Percentiles rank a stretch among this genome's conserved stretches.
phyloP scores from a whole-genome alignment of 1,140 invertebrate genomes.

The Drosophila miranda region DNA sequence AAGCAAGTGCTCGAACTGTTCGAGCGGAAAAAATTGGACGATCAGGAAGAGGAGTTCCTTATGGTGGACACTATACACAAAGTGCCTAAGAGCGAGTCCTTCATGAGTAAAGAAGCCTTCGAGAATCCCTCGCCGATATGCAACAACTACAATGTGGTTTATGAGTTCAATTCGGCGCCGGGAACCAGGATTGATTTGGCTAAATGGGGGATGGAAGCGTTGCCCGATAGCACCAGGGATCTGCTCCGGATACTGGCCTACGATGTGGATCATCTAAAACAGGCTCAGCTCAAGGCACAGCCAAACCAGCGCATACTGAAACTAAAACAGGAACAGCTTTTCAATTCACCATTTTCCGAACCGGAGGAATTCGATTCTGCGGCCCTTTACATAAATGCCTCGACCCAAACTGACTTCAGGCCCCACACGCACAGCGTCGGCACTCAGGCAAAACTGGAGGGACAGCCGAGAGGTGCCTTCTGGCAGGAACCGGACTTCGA shows the following conservation, averaged over 20 bases:
- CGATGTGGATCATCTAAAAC: conserved; percentile 29
- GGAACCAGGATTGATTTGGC: conserved; percentile 33
- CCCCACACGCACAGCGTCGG: conserved; percentile 13
- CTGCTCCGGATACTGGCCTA: conserved; percentile 52
- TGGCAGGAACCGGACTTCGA: conserved; percentile 38
- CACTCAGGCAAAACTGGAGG: conserved; percentile 9
- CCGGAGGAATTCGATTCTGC: conserved; percentile 21
- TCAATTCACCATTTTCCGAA: not conserved
- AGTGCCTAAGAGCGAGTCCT: conserved; percentile 27
- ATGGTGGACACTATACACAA: conserved; percentile 53
- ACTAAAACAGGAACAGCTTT: conserved; percentile 14
- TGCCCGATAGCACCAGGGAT: conserved; percentile 32
- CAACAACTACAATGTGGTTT: conserved; percentile 60
- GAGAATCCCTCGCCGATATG: conserved; percentile 59
- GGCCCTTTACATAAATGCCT: conserved; percentile 27
- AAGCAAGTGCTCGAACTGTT: conserved; percentile 16
- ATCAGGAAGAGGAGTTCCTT: conserved; percentile 20
- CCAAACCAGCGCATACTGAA: conserved; percentile 39
- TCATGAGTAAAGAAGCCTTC: conserved; percentile 22
- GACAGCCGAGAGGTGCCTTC: not conserved
- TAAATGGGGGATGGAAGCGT: conserved; percentile 54
- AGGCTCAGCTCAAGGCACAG: conserved; percentile 23
- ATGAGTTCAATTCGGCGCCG: conserved; percentile 55
- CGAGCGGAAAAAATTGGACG: conserved; percentile 8
- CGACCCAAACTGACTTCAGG: conserved; percentile 32